Base-by-base conservation (phyloP, 2,113 vertebrate genomes). In the Pseudopipra pipra region DNA sequence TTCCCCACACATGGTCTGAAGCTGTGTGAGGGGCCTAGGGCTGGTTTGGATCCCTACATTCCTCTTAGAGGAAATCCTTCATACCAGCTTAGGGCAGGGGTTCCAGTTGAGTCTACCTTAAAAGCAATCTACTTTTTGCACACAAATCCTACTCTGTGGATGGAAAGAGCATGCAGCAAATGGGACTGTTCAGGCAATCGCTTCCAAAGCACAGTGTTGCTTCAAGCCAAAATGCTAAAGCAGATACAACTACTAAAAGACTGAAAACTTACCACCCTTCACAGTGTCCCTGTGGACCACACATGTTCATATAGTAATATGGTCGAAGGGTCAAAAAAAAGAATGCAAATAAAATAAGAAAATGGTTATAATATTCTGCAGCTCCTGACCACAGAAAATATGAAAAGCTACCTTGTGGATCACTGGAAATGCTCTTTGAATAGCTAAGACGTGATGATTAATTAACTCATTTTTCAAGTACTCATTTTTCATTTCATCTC, bases 401-500 rank as follows among this genome's bases (percentile, higher is more conserved):
- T 43, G 9, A 90, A 91, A 93, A 88, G 10, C 52, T 82, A 56
- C 67, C 43, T 56, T 90, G 55, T 2, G 1, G 51, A 86, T 87
- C 73, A n/a, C 73, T 95, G 82, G 70, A 96, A 96, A 86, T 74
- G 5, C 5, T 89, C 67, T 87, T 61, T 83, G 66, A 93, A 87
- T 93, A 94, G 65, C 70, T 73, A 52, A 78, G 84, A 81, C 5
- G 17, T 58, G 31, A 77, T 94, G 96, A 95, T 89, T 95, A 90
- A 93, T 92, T 94, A 85, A 84, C 58, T 93, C 58, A 87, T 94
- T 97, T 97, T 97, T 96, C 95, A 96, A 95, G 51, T 71, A 47
- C 47, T 77, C 88, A 59, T 93, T 86, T 89, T 83, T 92, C 59
- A 82, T 75, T 93, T 90, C 5, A 72, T 73, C 56, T 89, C 46